phyloP scores from a whole-genome alignment of 2,888 invertebrate genomes.

The Papilio gigon region DNA sequence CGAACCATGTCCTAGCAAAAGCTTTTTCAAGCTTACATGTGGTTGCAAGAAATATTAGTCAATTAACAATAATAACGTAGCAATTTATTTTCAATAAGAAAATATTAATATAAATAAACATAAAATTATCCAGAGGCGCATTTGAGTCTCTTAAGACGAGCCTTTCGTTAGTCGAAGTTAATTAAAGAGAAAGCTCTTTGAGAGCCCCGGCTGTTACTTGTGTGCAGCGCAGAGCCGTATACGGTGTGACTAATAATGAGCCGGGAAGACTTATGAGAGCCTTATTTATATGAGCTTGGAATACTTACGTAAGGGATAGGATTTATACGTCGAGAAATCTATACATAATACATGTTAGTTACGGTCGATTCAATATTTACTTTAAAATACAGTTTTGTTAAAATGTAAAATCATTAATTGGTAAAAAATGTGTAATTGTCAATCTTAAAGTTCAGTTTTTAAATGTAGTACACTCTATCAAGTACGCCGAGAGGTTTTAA shows the following conservation, averaged over 20 bases:
- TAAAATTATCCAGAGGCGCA: constrained; percentile 5
- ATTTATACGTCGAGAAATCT: not conserved
- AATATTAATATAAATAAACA: too few species aligned
- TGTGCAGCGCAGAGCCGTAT: constrained; percentile 15
- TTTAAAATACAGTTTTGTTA: too few species aligned
- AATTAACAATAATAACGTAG: too few species aligned
- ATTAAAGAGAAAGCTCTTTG: constrained; percentile 38
- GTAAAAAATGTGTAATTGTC: too few species aligned
- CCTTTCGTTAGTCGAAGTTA: constrained; percentile 23
- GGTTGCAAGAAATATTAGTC: too few species aligned
- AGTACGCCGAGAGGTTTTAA: too few species aligned
- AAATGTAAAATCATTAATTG: too few species aligned
- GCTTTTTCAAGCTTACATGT: too few species aligned
- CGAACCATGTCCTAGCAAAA: too few species aligned
- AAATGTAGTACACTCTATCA: too few species aligned
- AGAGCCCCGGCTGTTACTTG: constrained; percentile 23
- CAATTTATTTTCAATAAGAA: too few species aligned
- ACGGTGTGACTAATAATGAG: constrained; percentile 35
- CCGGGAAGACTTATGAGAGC: constrained; percentile 3
- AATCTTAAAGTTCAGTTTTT: too few species aligned
- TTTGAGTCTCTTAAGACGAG: constrained; percentile 1
- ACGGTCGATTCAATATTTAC: not conserved
- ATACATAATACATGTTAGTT: not conserved
- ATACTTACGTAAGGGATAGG: not conserved
- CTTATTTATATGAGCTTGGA: constrained; percentile 23